Conservation (phyloP, 2,113 vertebrate species). For the Rhinichthys klamathensis region DNA sequence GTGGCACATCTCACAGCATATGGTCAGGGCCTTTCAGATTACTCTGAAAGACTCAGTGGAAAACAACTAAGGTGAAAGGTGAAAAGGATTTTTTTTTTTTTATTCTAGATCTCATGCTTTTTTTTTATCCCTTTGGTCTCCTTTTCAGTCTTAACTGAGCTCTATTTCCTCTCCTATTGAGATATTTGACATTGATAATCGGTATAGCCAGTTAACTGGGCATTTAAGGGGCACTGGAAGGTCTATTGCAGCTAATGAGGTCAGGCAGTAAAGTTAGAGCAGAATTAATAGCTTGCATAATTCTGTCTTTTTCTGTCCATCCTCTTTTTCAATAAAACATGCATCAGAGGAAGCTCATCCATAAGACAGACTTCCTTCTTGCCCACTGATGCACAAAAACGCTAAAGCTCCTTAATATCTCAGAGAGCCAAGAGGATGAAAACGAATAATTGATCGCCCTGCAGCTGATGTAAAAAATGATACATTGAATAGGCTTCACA, state of each 20-base stretch:
- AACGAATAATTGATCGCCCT: conserved; percentile 49
- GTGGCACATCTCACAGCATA: neutral
- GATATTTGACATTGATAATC: conserved; percentile 58
- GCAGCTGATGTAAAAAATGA: conserved; percentile 33
- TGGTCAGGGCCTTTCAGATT: neutral
- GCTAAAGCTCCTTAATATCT: conserved; percentile 30
- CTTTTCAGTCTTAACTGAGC: conserved; percentile 23
- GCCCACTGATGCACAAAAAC: conserved; percentile 8
- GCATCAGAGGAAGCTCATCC: conserved; percentile 1
- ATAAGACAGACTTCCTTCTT: conserved; percentile 4
- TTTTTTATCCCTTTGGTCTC: neutral
- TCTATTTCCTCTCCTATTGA: conserved; percentile 25
- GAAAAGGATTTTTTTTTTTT: neutral
- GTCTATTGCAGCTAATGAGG: conserved; percentile 60
- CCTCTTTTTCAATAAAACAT: conserved; percentile 46
- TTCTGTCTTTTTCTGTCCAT: conserved; percentile 46
- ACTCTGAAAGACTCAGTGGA: neutral
- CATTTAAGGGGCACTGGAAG: conserved; percentile 58
- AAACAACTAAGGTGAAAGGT: neutral
- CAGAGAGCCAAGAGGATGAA: conserved; percentile 21
- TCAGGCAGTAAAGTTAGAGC: conserved; percentile 57
- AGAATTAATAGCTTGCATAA: conserved; percentile 61
- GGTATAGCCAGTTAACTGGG: conserved; percentile 56
- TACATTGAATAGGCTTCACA: conserved; percentile 28
- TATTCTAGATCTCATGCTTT: neutral